Evolutionary conservation across 2,113 vertebrate genomes (phyloP).

Genomic region (Poeciliopsis turrubarensis): DNA sequence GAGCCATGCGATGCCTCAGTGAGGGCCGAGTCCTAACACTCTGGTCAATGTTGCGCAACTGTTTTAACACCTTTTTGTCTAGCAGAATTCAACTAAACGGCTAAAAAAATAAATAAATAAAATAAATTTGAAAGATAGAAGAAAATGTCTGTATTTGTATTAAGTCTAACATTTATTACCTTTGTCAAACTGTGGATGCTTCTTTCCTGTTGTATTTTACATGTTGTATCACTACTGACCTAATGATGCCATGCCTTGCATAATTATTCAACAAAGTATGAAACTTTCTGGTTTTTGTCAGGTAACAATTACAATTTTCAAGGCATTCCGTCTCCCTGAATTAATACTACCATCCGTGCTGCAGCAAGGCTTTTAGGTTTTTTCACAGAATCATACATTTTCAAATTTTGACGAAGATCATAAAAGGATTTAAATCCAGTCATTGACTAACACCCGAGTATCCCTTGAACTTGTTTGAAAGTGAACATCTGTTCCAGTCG

Average conservation of each 20-base stretch:
- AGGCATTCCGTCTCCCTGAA: too few species aligned
- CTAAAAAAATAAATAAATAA: background rate
- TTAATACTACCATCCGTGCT: too few species aligned
- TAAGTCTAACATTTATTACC: background rate
- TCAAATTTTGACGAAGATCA: background rate
- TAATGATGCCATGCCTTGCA: too few species aligned
- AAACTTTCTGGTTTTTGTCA: too few species aligned
- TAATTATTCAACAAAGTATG: too few species aligned
- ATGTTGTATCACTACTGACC: too few species aligned
- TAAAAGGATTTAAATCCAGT: background rate
- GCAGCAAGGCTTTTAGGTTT: too few species aligned
- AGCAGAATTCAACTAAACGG: background rate
- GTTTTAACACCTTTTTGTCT: background rate
- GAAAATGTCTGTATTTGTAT: background rate
- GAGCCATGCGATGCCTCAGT: slow-evolving; percentile 24
- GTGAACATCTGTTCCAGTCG: too few species aligned
- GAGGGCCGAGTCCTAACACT: slow-evolving; percentile 23
- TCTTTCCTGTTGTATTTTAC: too few species aligned
- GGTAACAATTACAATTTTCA: too few species aligned
- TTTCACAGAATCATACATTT: background rate
- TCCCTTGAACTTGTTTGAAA: too few species aligned
- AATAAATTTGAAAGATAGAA: background rate
- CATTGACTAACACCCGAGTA: too few species aligned
- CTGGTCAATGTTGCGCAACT: slow-evolving; percentile 13
- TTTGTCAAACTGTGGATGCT: background rate